phyloP scores from a whole-genome alignment of 2,888 invertebrate genomes.

The Spatulosminthurus flaviceps region DNA sequence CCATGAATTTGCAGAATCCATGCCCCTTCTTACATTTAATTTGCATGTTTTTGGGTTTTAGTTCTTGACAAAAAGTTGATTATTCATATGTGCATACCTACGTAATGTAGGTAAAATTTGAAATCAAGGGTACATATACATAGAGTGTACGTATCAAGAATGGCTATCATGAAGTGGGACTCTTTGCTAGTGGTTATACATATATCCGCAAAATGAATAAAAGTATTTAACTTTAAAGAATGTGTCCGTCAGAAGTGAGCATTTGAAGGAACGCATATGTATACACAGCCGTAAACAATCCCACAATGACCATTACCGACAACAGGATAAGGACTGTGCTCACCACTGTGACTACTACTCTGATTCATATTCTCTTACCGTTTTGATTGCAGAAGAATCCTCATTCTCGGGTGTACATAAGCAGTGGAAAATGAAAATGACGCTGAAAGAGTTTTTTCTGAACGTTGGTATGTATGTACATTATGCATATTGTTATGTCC shows the following conservation, averaged over 20 bases:
- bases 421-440: conserved; percentile 19
- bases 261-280: no score
- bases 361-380: background rate
- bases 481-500: conserved; percentile 7
- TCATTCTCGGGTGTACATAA: background rate
- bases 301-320: background rate
- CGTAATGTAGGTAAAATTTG: background rate
- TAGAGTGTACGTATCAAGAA: background rate
- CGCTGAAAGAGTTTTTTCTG: background rate
- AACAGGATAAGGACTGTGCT: background rate
- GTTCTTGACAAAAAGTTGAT: background rate
- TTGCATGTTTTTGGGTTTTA: background rate
- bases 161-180: background rate
- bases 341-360: background rate
- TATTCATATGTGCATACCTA: background rate
- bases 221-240: background rate
- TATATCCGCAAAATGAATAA: background rate
- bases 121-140: background rate
- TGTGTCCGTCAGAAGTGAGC: background rate
- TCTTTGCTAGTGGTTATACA: background rate
- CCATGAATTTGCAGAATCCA: no score
- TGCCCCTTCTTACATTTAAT: no score
- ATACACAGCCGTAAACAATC: background rate
- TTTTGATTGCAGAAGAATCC: no score
- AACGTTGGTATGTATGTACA: no score